phyloP scores from a whole-genome alignment of 1,140 invertebrate genomes.

The Philotrypesis tridentata region DNA sequence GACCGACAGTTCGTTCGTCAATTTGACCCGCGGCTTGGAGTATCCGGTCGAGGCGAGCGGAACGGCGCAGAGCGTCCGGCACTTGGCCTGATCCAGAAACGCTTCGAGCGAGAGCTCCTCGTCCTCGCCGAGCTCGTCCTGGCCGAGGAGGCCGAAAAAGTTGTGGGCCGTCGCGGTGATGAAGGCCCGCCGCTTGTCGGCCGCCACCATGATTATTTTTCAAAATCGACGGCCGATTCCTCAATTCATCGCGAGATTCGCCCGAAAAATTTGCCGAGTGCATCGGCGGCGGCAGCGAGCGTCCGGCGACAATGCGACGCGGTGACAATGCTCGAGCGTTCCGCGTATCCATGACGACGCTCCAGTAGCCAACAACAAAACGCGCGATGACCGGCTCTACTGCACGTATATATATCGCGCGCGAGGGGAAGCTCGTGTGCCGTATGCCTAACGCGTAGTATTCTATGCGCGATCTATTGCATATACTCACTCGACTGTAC shows the following conservation, averaged over 20 bases:
- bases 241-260: too few species aligned
- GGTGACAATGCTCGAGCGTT: background rate
- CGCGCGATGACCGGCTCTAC: constrained; percentile 35
- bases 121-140: constrained; percentile 52
- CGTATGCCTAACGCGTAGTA: too few species aligned
- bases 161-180: constrained; percentile 66
- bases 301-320: too few species aligned
- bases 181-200: constrained; percentile 59
- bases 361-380: constrained; percentile 52
- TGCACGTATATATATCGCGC: constrained; percentile 13
- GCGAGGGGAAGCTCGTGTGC: too few species aligned
- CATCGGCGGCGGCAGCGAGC: too few species aligned
- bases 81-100: constrained; percentile 65
- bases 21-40: constrained; percentile 52
- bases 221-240: background rate
- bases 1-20: constrained; percentile 59
- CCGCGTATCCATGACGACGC: constrained; percentile 37
- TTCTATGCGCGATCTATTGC: background rate
- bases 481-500: too few species aligned
- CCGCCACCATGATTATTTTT: constrained; percentile 60
- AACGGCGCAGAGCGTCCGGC: constrained; percentile 61
- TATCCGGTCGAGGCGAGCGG: constrained; percentile 35
- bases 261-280: too few species aligned
- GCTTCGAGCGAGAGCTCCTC: constrained; percentile 58
- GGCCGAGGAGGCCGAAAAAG: constrained; percentile 60